Percentiles rank a stretch among this genome's conserved stretches.
These are phyloP conservation scores for Scylla paramamosain DNA, from an alignment of 1,140 invertebrate genomes.

Conservation along the genomic window DNA sequence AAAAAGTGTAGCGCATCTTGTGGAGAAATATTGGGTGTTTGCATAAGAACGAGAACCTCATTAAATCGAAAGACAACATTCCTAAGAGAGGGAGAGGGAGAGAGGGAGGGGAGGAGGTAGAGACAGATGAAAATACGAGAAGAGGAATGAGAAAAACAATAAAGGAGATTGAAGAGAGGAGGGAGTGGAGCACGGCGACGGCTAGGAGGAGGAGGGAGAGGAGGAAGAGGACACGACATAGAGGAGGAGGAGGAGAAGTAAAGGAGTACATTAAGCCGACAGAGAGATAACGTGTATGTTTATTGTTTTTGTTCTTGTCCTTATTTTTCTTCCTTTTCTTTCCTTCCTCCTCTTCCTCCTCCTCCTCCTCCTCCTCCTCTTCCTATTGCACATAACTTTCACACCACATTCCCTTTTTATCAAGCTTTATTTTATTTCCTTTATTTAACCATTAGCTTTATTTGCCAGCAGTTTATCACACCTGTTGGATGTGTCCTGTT, in stretches of 20 bases:
- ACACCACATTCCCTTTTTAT: too few species aligned
- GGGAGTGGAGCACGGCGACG: background rate
- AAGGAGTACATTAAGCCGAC: background rate
- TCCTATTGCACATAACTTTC: background rate
- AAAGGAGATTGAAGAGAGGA: constrained; percentile 10
- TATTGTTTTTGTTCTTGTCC: too few species aligned
- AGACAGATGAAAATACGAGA: background rate
- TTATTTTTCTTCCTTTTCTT: background rate
- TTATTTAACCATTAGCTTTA: too few species aligned
- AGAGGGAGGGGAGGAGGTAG: background rate
- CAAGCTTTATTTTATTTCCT: too few species aligned
- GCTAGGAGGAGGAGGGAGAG: background rate
- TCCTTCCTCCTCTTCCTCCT: background rate
- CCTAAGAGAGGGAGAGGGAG: constrained; percentile 4
- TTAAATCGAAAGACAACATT: constrained; percentile 28
- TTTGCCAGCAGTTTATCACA: too few species aligned
- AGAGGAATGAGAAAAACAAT: background rate
- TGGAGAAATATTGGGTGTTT: constrained; percentile 4
- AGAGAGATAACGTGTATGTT: too few species aligned
- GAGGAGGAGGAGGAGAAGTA: background rate
- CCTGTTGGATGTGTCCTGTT: too few species aligned
- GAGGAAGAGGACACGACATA: background rate
- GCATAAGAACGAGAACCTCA: constrained; percentile 19
- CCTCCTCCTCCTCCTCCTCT: background rate
- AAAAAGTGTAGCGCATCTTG: background rate